Percentiles rank a stretch among this genome's conserved stretches.
phyloP scores from a whole-genome alignment of 2,113 vertebrate species.

The Acinonyx jubatus region DNA sequence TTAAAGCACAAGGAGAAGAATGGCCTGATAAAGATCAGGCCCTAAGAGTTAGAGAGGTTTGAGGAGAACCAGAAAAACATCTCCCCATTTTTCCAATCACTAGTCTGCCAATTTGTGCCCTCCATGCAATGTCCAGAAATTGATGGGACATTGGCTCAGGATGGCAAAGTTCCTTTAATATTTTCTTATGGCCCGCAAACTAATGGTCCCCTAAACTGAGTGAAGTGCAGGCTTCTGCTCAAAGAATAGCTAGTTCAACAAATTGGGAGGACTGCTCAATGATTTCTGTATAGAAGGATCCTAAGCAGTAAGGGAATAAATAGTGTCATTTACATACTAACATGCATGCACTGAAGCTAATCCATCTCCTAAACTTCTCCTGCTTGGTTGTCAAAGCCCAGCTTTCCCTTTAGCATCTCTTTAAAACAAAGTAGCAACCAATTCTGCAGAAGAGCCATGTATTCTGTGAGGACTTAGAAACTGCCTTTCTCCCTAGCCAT shows the following conservation, averaged over 20 bases:
- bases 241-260: background rate
- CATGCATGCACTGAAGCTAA: background rate
- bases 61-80: background rate
- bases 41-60: background rate
- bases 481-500: background rate
- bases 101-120: background rate
- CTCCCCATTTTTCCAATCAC: background rate
- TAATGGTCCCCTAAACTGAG: background rate
- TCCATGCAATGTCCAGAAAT: background rate
- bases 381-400: background rate
- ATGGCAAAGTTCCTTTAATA: background rate
- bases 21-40: background rate
- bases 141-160: background rate
- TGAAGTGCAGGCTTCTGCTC: background rate
- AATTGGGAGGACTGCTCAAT: background rate
- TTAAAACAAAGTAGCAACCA: background rate
- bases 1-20: background rate
- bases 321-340: background rate
- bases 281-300: background rate
- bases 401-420: background rate
- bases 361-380: background rate
- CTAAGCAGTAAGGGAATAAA: background rate
- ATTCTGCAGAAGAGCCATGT: background rate
- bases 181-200: background rate
- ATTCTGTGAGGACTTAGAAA: background rate